Evolutionary conservation across 37 sponge, comb jelly and placozoan species (phyloP), one percentile per base, ranked within the genome.

Genomic region (Chondrilla cf. caribensis): DNA sequence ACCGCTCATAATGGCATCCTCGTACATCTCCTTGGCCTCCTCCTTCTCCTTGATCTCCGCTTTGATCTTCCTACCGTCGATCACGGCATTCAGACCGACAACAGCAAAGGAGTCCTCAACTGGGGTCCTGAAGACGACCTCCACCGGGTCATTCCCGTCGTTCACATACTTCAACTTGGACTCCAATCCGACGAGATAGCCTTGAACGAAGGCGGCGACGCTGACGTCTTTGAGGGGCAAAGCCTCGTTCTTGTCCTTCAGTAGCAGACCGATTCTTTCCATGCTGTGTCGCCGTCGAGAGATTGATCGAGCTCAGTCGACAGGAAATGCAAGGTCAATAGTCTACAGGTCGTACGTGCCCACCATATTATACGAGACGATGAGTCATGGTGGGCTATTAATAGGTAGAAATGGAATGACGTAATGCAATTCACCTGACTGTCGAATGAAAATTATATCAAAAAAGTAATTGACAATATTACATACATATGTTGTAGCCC

Each of bases 1-100:
- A 3, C 87, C 92, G 79, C 88, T 85, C 54, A 82, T 77, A 8
- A 91, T 82, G 0, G 88, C 92, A 36, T 91, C 86, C 33, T 87
- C 88, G 58, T 87, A 91, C 51, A 38, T 70, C 25, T 70, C 78
- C 58, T 75, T 73, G 3, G 88, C 92, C 54, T 88, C 81, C 44
- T 81, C 83, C 43, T 87, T 87, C 77, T 91, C 92, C 37, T 84
- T 79, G 29, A 91, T 60, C 35, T 86, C 83, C 18, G 84, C 92
- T 44, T 32, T 60, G 54, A 91, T 68, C 72, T 24, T 76, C 15
- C 83, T 67, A 0, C 86, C 92, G 64, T 87, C 88, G 75, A 91
- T 89, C 31, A 82, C 83, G 5, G 86, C 86, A 0, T 38, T 70
- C 44, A 91, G 80, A 4, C 82, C 83, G 15, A 85, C 85, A 17